Evolutionary conservation across 2,888 invertebrate species (phyloP), one percentile per base, ranked within the genome.

Genomic region (Drosophila fulvimacula): DNA sequence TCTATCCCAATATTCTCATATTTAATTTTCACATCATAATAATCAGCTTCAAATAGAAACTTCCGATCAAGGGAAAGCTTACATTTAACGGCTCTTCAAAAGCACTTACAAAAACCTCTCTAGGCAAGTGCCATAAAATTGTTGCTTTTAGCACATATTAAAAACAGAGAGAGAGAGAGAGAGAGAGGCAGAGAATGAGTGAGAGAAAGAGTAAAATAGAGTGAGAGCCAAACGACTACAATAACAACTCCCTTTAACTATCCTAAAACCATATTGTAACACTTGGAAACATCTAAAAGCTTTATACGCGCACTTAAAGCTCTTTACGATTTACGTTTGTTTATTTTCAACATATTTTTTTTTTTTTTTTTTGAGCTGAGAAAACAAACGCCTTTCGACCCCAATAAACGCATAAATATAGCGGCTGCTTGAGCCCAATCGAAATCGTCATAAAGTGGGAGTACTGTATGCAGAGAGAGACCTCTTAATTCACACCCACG

Each of bases 341-440:
- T 57, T 59, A 38, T 46, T 51, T 41, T 52, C 5, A 13, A 32
- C 24, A n/a, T n/a, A n/a, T n/a, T 30, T 34, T 41, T 41, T 19
- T 21, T 39, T 41, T 19, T 21, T 39, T 9, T 24, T 21, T 24
- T n/a, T 15, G 24, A 44, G 55, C 19, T 56, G 49, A 36, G 32
- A 39, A 58, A 41, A 58, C 53, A 64, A 64, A 46, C 70, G 55
- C 61, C 60, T 81, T 83, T 78, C 63, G 41, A 32, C 68, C 82
- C 58, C 72, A 77, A 88, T 82, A 79, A 77, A 69, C 27, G 57
- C 74, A 67, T 81, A 73, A 70, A 87, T 79, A 79, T 59, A 55
- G 3, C 55, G 69, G 48, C 53, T 68, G 66, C 63, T 65, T 63
- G 56, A 66, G 65, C 34, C 41, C 44, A 70, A 79, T 72, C 64